A percentile compares a stretch with the other conserved stretches of the same genome.
Conservation (phyloP, 2,888 invertebrate genomes). For the Apodemia hepburni region DNA sequence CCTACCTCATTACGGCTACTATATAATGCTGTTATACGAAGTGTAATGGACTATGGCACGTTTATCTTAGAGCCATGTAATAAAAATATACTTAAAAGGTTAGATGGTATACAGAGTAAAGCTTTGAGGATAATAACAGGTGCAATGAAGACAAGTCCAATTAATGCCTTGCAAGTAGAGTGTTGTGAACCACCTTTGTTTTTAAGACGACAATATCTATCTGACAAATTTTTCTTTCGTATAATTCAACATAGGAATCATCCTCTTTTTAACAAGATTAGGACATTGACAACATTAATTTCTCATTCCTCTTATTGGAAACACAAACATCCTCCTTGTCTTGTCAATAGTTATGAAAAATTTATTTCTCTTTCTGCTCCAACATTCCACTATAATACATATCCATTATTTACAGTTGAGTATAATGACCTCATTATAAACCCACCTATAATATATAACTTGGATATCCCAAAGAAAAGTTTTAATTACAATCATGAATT, state of each 20-base stretch:
- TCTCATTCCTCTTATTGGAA: neutral
- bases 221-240: neutral
- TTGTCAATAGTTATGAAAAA: neutral
- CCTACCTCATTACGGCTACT: neutral
- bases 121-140: neutral
- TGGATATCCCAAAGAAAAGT: neutral
- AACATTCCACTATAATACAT: neutral
- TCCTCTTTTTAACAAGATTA: conserved; percentile 1
- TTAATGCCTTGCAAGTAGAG: neutral
- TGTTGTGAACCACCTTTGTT: neutral
- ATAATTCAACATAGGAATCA: neutral
- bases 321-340: neutral
- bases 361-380: neutral
- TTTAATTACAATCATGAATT: conserved; percentile 10
- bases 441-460: neutral
- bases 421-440: neutral
- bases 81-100: neutral
- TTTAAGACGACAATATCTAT: conserved; percentile 6
- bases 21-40: neutral
- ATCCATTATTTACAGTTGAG: neutral
- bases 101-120: neutral
- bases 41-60: neutral
- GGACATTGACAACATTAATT: neutral
- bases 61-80: neutral
- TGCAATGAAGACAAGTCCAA: neutral